Evolutionary conservation across 2,888 invertebrate species (phyloP), one percentile per base, ranked within the genome.

Genomic region (Xanthostigma xanthostigma): DNA sequence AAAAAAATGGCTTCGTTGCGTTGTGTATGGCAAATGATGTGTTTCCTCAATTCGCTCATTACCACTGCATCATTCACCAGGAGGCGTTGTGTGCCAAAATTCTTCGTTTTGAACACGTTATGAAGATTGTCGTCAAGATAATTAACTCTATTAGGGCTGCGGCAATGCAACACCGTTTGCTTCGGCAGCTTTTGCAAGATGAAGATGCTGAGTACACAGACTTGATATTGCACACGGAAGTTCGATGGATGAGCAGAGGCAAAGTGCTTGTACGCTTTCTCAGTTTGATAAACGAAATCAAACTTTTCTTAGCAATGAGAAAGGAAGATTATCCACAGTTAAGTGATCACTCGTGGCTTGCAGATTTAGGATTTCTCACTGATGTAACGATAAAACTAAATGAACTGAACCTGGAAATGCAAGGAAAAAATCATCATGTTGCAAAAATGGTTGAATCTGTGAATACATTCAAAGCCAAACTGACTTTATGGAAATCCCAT

Each of bases 1-100:
- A 52, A 51, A 34, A 48, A 39, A 54, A 48, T 48, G 53, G 54
- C 10, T 53, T 56, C 50, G 46, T 57, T 53, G 51, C 54, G 40
- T 42, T 49, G 40, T 53, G 48, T 44, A 41, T 39, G 46, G 41
- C 17, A 41, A 45, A 51, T 53, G 46, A 49, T 41, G 42, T 47
- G 36, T 46, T 50, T 45, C 49, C 50, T 47, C 13, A 50, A 45
- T 56, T 54, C 53, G 53, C 45, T 45, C 33, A 45, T 17, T 56
- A 43, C 44, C 53, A 55, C 45, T 54, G 52, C 45, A 51, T 53
- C 14, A 51, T 53, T 36, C 52, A 56, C 43, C 50, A 53, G 41
- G 45, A 53, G 48, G 51, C 47, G 27, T 46, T 55, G 35, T 55
- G 53, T 50, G 41, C 50, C 12, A 55, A 53, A 53, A 48, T 49